Conservation (phyloP, 1,140 invertebrate genomes). For the Hylyphantes graminicola region DNA sequence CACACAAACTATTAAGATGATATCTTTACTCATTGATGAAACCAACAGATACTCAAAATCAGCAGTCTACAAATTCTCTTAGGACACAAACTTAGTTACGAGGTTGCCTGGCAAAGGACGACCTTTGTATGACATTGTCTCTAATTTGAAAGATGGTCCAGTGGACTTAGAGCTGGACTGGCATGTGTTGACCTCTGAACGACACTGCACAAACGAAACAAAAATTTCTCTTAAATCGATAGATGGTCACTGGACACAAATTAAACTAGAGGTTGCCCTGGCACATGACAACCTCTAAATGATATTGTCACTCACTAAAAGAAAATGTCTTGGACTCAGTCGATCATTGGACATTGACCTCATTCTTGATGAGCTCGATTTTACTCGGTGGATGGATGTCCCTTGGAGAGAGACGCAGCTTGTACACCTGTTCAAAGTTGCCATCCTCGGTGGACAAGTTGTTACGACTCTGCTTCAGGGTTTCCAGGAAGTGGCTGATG, state of each 20-base stretch:
- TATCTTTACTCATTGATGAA: no score
- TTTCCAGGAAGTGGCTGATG: conserved; percentile 52
- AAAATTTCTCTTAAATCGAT: no score
- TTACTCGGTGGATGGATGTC: conserved; percentile 39
- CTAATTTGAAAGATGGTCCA: no score
- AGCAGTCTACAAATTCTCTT: no score
- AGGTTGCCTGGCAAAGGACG: no score
- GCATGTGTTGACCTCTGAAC: no score
- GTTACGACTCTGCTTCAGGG: conserved; percentile 48
- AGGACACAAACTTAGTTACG: no score
- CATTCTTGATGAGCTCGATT: conserved; percentile 40
- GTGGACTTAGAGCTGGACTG: no score
- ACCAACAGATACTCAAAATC: no score
- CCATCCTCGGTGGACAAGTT: conserved; percentile 47
- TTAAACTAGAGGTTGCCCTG: background rate
- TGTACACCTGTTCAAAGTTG: conserved; percentile 56
- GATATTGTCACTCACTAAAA: background rate
- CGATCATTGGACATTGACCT: conserved; percentile 39
- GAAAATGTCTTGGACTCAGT: background rate
- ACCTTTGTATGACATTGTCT: no score
- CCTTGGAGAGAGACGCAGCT: conserved; percentile 32
- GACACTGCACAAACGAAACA: no score
- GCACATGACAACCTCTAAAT: background rate
- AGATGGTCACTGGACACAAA: background rate
- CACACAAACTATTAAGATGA: no score